phyloP scores from a whole-genome alignment of 1,140 invertebrate genomes.

The Lepidotrigona ventralis region DNA sequence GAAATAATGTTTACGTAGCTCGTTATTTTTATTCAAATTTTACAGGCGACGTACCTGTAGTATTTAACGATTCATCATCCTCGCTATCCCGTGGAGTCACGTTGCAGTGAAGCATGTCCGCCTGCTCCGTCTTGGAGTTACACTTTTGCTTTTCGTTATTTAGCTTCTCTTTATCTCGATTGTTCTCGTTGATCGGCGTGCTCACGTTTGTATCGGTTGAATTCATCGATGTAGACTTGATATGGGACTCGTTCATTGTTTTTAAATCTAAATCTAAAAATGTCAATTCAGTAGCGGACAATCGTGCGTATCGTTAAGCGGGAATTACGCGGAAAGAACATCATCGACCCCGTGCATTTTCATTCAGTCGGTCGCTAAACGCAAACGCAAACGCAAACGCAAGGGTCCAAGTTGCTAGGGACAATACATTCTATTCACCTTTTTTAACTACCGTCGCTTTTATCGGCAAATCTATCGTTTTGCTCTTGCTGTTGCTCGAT shows the following conservation, averaged over 20 bases:
- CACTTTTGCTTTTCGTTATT: background rate
- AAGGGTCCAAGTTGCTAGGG: background rate
- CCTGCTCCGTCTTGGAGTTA: background rate
- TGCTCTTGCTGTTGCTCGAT: background rate
- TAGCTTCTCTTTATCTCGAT: background rate
- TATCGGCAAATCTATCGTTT: background rate
- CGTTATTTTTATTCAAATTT: background rate
- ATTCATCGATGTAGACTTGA: background rate
- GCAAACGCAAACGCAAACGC: background rate
- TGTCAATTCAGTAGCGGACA: background rate
- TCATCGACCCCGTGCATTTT: background rate
- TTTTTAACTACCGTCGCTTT: background rate
- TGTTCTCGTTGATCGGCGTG: background rate
- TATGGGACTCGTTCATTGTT: background rate
- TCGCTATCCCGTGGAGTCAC: slow-evolving; percentile 46
- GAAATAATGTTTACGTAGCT: background rate
- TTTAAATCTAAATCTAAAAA: background rate
- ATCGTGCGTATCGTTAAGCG: background rate
- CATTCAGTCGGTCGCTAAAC: background rate
- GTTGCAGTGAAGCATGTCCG: slow-evolving; percentile 46
- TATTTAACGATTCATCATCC: background rate
- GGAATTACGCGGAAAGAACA: background rate
- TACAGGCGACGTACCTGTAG: slow-evolving; percentile 9
- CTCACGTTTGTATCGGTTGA: too few species aligned
- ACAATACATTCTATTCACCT: slow-evolving; percentile 21